Evolutionary conservation across 2,888 invertebrate genomes (phyloP).

Genomic region (Melinopterus prodromus): DNA sequence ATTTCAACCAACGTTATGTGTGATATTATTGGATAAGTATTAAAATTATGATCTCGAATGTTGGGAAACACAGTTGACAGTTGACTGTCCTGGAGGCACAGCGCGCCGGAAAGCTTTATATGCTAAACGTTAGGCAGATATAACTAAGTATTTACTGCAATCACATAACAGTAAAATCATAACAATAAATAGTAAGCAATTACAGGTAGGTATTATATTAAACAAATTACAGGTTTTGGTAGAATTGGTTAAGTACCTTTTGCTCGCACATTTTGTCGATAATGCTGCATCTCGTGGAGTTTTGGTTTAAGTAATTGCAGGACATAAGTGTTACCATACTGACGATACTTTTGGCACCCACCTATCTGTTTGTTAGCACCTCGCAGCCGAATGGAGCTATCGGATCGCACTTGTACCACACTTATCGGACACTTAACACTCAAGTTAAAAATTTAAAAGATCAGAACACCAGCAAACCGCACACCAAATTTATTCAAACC

Average conservation of each 20-base stretch:
- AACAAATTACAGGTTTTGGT: background rate
- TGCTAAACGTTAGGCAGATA: no score
- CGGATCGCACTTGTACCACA: background rate
- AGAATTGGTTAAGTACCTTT: slow-evolving; percentile 51
- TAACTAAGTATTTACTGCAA: no score
- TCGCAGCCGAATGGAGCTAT: background rate
- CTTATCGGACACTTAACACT: background rate
- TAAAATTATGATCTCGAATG: no score
- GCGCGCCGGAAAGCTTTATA: no score
- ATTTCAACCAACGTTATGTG: no score
- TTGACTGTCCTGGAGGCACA: no score
- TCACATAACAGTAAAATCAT: background rate
- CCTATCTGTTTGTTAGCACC: slow-evolving; percentile 28
- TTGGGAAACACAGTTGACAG: no score
- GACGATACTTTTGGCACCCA: slow-evolving; percentile 35
- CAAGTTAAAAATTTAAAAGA: slow-evolving; percentile 9
- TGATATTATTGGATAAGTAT: no score
- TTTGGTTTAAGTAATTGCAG: slow-evolving; percentile 68
- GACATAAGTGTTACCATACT: slow-evolving; percentile 74
- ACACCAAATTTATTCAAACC: slow-evolving; percentile 20
- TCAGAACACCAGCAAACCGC: slow-evolving; percentile 26
- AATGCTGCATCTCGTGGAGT: slow-evolving; percentile 59
- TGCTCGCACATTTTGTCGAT: slow-evolving; percentile 61
- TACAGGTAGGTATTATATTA: background rate
- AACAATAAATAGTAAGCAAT: background rate